Evolutionary conservation across 2,888 invertebrate genomes (phyloP).

Genomic region (Cerastis rubricosa): DNA sequence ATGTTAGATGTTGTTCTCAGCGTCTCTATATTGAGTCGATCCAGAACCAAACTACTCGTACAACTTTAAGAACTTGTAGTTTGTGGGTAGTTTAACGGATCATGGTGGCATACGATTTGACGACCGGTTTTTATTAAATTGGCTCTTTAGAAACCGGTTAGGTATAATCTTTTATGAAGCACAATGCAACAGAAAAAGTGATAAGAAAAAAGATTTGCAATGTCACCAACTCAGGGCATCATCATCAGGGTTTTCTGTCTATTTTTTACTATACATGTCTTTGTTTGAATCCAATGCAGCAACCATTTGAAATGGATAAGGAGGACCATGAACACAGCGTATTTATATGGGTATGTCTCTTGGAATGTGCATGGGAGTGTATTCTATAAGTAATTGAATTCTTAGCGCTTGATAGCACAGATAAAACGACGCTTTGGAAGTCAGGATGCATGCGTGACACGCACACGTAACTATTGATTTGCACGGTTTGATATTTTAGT

Average conservation of each 20-base stretch:
- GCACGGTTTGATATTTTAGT: slow-evolving; percentile 1
- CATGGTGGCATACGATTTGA: neutral
- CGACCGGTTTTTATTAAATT: neutral
- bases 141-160: neutral
- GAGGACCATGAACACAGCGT: slow-evolving; percentile 89
- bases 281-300: slow-evolving; percentile 81
- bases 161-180: neutral
- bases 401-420: neutral
- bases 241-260: neutral
- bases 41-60: neutral
- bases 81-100: neutral
- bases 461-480: slow-evolving; percentile 1
- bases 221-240: neutral
- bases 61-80: too few relatives aligned
- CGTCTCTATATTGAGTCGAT: neutral
- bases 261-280: slow-evolving; percentile 6
- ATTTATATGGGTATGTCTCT: slow-evolving; percentile 90
- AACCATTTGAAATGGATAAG: slow-evolving; percentile 81
- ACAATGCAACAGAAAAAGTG: slow-evolving; percentile 5
- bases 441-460: slow-evolving; percentile 14
- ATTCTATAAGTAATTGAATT: neutral
- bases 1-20: neutral
- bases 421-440: neutral
- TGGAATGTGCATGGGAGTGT: slow-evolving; percentile 43
- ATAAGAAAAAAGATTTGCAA: neutral